These are phyloP conservation scores for Todiramphus saurophagus DNA, from an alignment of 2,113 vertebrate genomes.

Conservation along the genomic window DNA sequence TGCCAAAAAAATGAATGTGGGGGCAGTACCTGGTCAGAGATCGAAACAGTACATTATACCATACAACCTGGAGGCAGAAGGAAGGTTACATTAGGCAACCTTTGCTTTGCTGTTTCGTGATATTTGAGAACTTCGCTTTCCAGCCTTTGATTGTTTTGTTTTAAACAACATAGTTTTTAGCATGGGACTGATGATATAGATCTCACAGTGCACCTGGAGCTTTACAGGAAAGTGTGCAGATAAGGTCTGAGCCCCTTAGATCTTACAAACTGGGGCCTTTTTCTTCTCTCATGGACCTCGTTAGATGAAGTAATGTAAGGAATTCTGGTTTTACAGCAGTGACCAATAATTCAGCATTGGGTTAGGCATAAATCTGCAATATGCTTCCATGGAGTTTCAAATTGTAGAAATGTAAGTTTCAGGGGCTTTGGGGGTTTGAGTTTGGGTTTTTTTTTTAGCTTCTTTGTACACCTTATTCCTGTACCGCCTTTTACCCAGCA, in stretches of 20 bases:
- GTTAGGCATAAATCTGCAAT: conserved; percentile 1
- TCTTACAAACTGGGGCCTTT: not conserved
- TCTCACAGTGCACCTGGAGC: conserved; percentile 50
- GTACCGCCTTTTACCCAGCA: not conserved
- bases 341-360: not conserved
- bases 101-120: not conserved
- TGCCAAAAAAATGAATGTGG: conserved; percentile 37
- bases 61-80: not conserved
- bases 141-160: conserved; percentile 47
- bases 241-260: conserved; percentile 40
- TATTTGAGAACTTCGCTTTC: conserved; percentile 22
- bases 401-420: not conserved
- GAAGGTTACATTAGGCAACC: conserved; percentile 41
- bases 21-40: conserved; percentile 47
- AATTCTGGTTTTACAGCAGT: conserved; percentile 35
- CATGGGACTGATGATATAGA: conserved; percentile 26
- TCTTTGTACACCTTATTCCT: not conserved
- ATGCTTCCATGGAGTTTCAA: not conserved
- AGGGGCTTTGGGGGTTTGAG: no score
- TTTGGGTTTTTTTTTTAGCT: not conserved
- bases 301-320: conserved; percentile 15
- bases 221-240: conserved; percentile 28
- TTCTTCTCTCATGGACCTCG: not conserved
- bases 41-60: not conserved
- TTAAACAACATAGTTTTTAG: conserved; percentile 33